A percentile compares a stretch with the other conserved stretches of the same genome.
Conservation (phyloP, 1,140 invertebrate genomes). For the Dendroctonus valens region DNA sequence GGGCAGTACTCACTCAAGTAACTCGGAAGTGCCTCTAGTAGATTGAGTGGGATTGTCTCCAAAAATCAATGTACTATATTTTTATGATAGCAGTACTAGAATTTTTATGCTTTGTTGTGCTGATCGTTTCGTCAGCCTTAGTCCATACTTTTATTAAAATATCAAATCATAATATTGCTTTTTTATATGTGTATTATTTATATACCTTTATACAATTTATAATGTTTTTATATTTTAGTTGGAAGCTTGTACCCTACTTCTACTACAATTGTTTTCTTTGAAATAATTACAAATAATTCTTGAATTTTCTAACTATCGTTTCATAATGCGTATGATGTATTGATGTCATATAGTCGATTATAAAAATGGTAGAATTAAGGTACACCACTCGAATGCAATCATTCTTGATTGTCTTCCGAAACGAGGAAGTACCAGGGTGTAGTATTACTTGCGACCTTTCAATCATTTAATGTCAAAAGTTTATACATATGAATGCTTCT, state of each 20-base stretch:
- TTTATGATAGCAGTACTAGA: slow-evolving; percentile 49
- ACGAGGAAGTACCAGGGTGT: slow-evolving; percentile 50
- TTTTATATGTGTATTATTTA: slow-evolving; percentile 51
- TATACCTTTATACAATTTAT: slow-evolving; percentile 49
- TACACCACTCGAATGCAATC: slow-evolving; percentile 47
- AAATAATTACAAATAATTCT: not conserved
- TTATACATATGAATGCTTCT: slow-evolving; percentile 35
- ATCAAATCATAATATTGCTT: slow-evolving; percentile 49
- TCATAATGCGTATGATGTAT: not conserved
- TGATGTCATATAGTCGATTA: slow-evolving; percentile 22
- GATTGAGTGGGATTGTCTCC: slow-evolving; percentile 49
- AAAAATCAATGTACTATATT: slow-evolving; percentile 49
- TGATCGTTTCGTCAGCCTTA: slow-evolving; percentile 44
- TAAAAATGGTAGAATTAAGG: slow-evolving; percentile 31
- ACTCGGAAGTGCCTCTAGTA: slow-evolving; percentile 51
- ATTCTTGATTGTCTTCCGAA: slow-evolving; percentile 50
- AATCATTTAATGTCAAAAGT: slow-evolving; percentile 46
- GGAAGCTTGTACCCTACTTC: slow-evolving; percentile 30
- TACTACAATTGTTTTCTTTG: slow-evolving; percentile 14
- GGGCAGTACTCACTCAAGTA: slow-evolving; percentile 48
- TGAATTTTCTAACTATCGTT: no score
- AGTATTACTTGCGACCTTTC: slow-evolving; percentile 51
- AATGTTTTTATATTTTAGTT: slow-evolving; percentile 51
- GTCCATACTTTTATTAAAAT: slow-evolving; percentile 47
- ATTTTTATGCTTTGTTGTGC: slow-evolving; percentile 47